Percentiles rank a stretch among this genome's conserved stretches.
phyloP scores from a whole-genome alignment of 2,888 invertebrate genomes.

The Parnassius smintheus region DNA sequence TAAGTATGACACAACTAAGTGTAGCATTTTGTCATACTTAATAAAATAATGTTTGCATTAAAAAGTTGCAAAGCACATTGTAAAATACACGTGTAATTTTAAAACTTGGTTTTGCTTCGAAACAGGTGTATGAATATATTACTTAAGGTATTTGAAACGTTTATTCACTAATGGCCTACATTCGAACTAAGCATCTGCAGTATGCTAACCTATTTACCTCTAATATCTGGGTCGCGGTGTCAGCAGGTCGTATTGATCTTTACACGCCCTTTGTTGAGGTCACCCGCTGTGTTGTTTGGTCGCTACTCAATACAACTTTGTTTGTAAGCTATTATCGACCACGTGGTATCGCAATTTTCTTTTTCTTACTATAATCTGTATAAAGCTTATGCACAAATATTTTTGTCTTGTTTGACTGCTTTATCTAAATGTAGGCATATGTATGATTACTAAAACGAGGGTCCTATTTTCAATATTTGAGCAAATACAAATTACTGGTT shows the following conservation, averaged over 20 bases:
- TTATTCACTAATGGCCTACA: slow-evolving; percentile 8
- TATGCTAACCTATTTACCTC: slow-evolving; percentile 31
- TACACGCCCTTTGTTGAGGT: slow-evolving; percentile 25
- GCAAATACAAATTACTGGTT: too few species aligned
- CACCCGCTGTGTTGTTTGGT: not conserved
- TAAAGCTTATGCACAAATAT: too few species aligned
- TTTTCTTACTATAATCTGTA: too few species aligned
- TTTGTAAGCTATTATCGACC: not conserved
- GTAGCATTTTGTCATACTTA: too few species aligned
- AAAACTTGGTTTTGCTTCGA: not conserved
- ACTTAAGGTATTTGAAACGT: slow-evolving; percentile 2
- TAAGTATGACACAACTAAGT: too few species aligned
- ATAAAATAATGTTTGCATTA: not conserved
- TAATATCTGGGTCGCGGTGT: slow-evolving; percentile 21
- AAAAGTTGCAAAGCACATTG: not conserved
- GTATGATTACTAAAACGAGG: too few species aligned
- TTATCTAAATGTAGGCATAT: too few species aligned
- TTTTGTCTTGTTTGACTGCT: too few species aligned
- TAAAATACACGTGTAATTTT: not conserved
- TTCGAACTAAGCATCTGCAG: slow-evolving; percentile 10
- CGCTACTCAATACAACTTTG: not conserved
- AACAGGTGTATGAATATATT: slow-evolving; percentile 4
- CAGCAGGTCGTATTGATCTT: slow-evolving; percentile 32
- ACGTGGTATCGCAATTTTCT: not conserved
- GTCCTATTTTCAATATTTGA: too few species aligned